Percentiles rank a stretch among this genome's conserved stretches.
phyloP scores from a whole-genome alignment of 2,113 vertebrate genomes.

The Zingel zingel region DNA sequence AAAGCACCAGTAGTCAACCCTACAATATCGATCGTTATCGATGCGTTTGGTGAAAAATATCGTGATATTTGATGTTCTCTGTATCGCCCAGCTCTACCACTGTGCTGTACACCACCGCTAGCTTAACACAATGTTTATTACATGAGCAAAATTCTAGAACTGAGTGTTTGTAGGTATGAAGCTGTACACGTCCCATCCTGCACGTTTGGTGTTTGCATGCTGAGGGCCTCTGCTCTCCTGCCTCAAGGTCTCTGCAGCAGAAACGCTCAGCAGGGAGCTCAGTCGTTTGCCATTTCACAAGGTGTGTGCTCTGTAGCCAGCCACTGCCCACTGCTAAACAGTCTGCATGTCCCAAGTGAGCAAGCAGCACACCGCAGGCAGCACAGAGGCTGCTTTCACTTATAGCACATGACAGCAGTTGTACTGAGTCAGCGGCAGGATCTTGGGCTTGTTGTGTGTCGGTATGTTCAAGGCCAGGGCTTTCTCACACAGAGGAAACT shows the following conservation, averaged over 20 bases:
- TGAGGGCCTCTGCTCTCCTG: conserved; percentile 5
- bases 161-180: conserved; percentile 28
- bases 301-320: conserved; percentile 4
- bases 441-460: conserved; percentile 87
- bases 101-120: conserved; percentile 32
- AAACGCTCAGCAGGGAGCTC: conserved; percentile 21
- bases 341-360: conserved; percentile 3
- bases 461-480: conserved; percentile 86
- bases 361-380: not conserved
- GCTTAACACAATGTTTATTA: conserved; percentile 26
- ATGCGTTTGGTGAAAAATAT: too few relatives aligned
- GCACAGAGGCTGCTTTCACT: not conserved
- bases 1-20: too few relatives aligned
- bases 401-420: conserved; percentile 93
- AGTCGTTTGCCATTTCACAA: not conserved
- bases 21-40: too few relatives aligned
- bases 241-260: conserved; percentile 16
- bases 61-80: too few relatives aligned
- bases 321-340: conserved; percentile 1
- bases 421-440: conserved; percentile 90
- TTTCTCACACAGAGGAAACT: conserved; percentile 87
- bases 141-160: conserved; percentile 9
- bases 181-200: conserved; percentile 23
- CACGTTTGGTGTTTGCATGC: not conserved
- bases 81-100: too few relatives aligned